A percentile compares a stretch with the other conserved stretches of the same genome.
phyloP scores from a whole-genome alignment of 2,888 invertebrate genomes.

The Apodemia zela region DNA sequence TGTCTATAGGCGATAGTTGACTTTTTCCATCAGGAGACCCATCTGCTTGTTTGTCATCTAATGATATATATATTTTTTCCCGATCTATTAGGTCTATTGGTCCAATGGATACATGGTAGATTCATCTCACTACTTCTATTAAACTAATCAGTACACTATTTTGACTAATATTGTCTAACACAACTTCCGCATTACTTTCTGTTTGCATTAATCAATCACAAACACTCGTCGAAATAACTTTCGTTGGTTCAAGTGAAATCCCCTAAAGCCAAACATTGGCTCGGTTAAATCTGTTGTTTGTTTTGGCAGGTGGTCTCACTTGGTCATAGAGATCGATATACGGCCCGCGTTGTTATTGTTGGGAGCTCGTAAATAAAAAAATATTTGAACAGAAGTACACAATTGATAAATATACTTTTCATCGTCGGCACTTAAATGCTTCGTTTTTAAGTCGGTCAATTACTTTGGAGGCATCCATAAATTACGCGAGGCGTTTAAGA shows the following conservation, averaged over 20 bases:
- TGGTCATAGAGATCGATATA: slow-evolving; percentile 23
- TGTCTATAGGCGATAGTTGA: too few relatives aligned
- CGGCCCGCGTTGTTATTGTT: slow-evolving; percentile 3
- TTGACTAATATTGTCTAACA: background rate
- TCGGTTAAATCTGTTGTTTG: slow-evolving; percentile 41
- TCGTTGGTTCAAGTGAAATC: background rate
- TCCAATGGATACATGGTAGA: too few relatives aligned
- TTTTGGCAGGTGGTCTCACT: slow-evolving; percentile 55
- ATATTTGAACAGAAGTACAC: background rate
- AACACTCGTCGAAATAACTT: background rate
- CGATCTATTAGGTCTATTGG: too few relatives aligned
- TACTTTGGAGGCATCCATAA: background rate
- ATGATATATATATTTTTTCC: too few relatives aligned
- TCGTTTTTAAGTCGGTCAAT: background rate
- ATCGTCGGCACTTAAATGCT: background rate
- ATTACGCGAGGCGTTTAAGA: too few relatives aligned
- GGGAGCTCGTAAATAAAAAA: background rate
- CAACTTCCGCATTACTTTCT: slow-evolving; percentile 4
- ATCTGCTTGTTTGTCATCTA: too few relatives aligned
- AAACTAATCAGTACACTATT: background rate
- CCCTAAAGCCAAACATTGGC: slow-evolving; percentile 5
- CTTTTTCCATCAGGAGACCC: too few relatives aligned
- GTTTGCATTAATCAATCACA: background rate
- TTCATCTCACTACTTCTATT: too few relatives aligned
- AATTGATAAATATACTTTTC: background rate